These are phyloP conservation scores for Lasioglossum lativentre DNA, from an alignment of 2,888 invertebrate genomes.

Conservation along the genomic window DNA sequence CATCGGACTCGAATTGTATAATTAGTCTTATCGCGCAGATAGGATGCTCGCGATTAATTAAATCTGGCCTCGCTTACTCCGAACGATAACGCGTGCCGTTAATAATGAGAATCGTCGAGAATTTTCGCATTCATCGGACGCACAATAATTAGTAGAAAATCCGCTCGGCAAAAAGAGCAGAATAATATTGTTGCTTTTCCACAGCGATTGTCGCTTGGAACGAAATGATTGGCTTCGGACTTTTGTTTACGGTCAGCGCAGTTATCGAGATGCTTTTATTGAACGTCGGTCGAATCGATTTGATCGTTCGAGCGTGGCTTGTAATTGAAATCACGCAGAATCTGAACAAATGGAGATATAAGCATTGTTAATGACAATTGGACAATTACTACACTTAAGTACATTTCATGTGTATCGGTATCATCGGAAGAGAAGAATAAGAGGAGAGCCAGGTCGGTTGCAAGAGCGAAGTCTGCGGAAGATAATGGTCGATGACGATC, in stretches of 20 bases:
- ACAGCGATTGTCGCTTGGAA: background rate
- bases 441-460: background rate
- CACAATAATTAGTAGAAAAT: background rate
- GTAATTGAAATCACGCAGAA: background rate
- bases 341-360: background rate
- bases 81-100: background rate
- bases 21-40: background rate
- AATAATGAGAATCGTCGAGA: background rate
- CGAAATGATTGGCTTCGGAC: background rate
- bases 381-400: background rate
- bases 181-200: background rate
- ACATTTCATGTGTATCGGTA: background rate
- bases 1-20: background rate
- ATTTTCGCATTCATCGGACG: background rate
- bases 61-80: background rate
- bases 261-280: background rate
- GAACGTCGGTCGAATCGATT: background rate
- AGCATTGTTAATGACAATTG: background rate
- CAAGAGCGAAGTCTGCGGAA: background rate
- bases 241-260: background rate
- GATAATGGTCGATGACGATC: conserved; percentile 48
- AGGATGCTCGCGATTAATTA: background rate
- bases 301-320: background rate
- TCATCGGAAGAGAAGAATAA: background rate
- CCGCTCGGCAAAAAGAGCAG: background rate